Conservation (phyloP, 2,888 invertebrate genomes). For the Patella caerulea region DNA sequence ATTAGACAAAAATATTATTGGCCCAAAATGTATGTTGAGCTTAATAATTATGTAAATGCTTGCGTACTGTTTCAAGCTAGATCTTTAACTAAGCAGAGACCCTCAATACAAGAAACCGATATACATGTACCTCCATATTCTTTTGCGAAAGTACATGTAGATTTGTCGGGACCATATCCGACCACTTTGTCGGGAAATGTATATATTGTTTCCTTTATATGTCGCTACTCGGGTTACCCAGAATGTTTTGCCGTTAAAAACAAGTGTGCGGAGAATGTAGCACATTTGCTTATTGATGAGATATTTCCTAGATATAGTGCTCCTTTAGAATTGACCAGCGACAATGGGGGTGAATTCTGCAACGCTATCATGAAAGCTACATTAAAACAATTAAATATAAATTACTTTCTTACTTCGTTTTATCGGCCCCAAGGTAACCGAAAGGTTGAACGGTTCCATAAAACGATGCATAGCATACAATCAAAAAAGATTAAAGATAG, state of each 20-base stretch:
- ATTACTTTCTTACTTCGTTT: slow-evolving; percentile 21
- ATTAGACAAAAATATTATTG: slow-evolving; percentile 25
- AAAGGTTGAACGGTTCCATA: slow-evolving; percentile 26
- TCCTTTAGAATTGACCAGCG: slow-evolving; percentile 28
- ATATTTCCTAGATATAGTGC: slow-evolving; percentile 17
- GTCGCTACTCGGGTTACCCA: slow-evolving; percentile 19
- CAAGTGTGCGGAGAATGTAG: slow-evolving; percentile 16
- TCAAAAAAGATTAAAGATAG: slow-evolving; percentile 22
- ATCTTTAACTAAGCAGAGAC: neutral
- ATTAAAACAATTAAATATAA: slow-evolving; percentile 20
- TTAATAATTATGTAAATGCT: slow-evolving; percentile 8
- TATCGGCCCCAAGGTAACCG: slow-evolving; percentile 26
- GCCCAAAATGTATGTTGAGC: slow-evolving; percentile 16
- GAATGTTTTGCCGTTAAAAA: slow-evolving; percentile 32
- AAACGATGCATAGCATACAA: slow-evolving; percentile 24
- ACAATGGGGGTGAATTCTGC: slow-evolving; percentile 30
- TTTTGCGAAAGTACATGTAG: slow-evolving; percentile 18
- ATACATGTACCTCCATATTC: slow-evolving; percentile 20
- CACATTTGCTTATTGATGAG: neutral
- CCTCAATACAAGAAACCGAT: slow-evolving; percentile 9
- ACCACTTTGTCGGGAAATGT: slow-evolving; percentile 24
- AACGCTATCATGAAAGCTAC: slow-evolving; percentile 25
- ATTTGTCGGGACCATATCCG: slow-evolving; percentile 30
- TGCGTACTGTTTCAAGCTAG: slow-evolving; percentile 18
- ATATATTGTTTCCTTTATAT: slow-evolving; percentile 18